phyloP scores from a whole-genome alignment of 2,113 vertebrate species.

The Sialia sialis region DNA sequence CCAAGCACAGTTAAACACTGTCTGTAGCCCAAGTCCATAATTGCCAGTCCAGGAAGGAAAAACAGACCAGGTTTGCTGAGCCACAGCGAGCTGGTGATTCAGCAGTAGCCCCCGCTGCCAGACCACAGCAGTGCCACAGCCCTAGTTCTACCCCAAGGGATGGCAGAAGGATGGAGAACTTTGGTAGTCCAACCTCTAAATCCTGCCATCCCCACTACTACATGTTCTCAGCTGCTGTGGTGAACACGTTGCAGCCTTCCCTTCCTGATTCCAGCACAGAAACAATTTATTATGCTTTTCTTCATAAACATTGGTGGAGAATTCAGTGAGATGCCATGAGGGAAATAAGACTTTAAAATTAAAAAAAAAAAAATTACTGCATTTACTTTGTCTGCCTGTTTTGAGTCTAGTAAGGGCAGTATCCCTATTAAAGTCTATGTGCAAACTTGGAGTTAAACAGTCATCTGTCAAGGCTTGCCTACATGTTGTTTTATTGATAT shows the following conservation, averaged over 20 bases:
- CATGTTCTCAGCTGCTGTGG: too few relatives aligned
- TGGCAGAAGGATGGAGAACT: background rate
- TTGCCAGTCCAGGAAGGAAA: background rate
- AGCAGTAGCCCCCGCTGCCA: background rate
- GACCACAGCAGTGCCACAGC: background rate
- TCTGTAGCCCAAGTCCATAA: background rate
- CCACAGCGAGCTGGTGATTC: background rate
- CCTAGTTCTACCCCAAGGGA: background rate
- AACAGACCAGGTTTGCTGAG: background rate
- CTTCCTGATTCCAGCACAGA: background rate
- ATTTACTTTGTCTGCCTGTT: background rate
- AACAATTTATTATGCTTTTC: background rate
- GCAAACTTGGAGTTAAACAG: background rate
- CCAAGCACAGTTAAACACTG: background rate
- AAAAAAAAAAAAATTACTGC: background rate
- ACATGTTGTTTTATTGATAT: background rate
- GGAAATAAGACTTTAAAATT: background rate
- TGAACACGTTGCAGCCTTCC: background rate
- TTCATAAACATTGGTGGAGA: background rate
- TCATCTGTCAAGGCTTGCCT: background rate
- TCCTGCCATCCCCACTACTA: background rate
- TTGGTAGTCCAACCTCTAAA: fast-evolving
- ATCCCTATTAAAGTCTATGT: background rate
- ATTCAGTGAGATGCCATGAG: background rate
- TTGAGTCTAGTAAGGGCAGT: background rate